Evolutionary conservation across 2,113 vertebrate species (phyloP).

Genomic region (Diglossa brunneiventris): DNA sequence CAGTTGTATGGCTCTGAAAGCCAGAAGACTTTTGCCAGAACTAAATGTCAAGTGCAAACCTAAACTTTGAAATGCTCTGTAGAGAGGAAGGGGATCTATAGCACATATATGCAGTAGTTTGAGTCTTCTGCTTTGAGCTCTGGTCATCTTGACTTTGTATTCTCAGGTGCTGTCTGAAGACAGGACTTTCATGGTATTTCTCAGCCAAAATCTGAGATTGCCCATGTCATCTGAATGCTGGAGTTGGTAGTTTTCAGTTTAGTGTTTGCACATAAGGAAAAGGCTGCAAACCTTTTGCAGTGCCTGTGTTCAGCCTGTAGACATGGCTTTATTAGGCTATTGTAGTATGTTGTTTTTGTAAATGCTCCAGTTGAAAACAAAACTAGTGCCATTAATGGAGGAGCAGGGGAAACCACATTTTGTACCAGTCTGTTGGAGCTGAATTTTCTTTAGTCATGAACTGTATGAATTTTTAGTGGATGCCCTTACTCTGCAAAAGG

Average conservation of each 20-base stretch:
- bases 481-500: not conserved
- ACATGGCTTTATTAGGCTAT: conserved; percentile 35
- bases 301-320: not conserved
- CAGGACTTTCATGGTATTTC: not conserved
- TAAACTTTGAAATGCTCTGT: not conserved
- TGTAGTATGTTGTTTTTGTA: not conserved
- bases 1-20: conserved; percentile 6
- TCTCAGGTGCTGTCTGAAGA: not conserved
- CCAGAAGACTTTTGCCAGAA: not conserved
- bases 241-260: not conserved
- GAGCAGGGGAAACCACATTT: not conserved
- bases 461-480: not conserved
- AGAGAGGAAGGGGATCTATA: not conserved
- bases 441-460: not conserved
- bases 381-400: conserved; percentile 1
- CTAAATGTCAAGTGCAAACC: not conserved
- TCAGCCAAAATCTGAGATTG: not conserved
- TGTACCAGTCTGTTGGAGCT: conserved; percentile 6
- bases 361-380: conserved; percentile 5
- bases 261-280: not conserved
- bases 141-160: not conserved
- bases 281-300: not conserved
- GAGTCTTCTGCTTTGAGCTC: not conserved
- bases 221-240: not conserved
- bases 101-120: not conserved